A percentile compares a stretch with the other conserved stretches of the same genome.
phyloP scores from a whole-genome alignment of 2,113 vertebrate genomes.

The Chionomys nivalis region DNA sequence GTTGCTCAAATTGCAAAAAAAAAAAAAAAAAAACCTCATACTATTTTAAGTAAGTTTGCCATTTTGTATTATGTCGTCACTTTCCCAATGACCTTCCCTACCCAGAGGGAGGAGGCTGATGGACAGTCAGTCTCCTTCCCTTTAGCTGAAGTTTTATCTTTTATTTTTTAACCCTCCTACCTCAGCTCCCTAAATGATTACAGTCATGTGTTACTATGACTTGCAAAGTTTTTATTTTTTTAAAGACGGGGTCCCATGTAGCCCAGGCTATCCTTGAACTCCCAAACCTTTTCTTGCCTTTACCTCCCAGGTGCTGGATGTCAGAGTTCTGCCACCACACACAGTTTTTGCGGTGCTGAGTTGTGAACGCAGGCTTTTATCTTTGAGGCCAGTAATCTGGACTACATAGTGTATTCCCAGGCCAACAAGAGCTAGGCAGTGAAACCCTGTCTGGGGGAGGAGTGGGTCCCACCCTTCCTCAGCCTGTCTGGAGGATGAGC shows the following conservation, averaged over 20 bases:
- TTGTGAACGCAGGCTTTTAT: not conserved
- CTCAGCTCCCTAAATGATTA: not conserved
- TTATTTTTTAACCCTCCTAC: not conserved
- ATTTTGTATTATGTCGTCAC: too few relatives aligned
- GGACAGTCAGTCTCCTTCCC: not conserved
- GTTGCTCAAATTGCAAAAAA: not conserved
- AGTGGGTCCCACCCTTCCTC: not conserved
- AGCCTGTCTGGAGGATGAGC: constrained; percentile 2
- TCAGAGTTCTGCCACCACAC: not conserved
- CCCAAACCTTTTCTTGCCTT: not conserved
- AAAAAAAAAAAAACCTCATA: not conserved
- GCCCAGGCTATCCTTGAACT: not conserved
- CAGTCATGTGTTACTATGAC: not conserved
- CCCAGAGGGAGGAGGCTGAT: not conserved
- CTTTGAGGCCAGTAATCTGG: not conserved
- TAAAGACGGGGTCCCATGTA: too few relatives aligned
- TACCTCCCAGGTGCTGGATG: not conserved
- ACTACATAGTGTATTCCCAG: not conserved
- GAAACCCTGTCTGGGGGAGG: not conserved
- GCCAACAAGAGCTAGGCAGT: not conserved
- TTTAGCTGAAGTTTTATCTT: not conserved
- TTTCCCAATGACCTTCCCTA: not conserved
- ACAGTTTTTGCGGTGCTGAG: not conserved
- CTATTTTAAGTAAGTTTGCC: not conserved
- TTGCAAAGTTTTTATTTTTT: not conserved